Base-by-base conservation (phyloP, 37 sponge, comb jelly and placozoan genomes). In the Corticium candelabrum region DNA sequence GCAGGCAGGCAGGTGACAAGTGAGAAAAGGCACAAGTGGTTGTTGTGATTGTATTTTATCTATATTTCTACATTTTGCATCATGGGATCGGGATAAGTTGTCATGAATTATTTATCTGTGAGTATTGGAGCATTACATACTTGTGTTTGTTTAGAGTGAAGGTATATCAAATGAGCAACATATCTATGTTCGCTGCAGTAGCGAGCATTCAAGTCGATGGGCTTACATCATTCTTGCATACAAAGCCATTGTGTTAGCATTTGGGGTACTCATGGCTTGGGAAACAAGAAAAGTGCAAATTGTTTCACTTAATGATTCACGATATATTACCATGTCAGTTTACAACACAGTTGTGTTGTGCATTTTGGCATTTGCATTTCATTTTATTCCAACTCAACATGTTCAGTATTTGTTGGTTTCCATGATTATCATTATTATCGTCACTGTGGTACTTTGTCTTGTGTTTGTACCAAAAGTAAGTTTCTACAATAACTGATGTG, bases 291-390 rank as follows among this genome's bases (percentile, higher is more conserved):
- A 11, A 21, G 62, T 50, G 11, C 62, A 50, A 11, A 50, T 50
- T 50, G 15, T 21, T 11, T 50, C 62, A 27, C 62, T 50, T 11
- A 50, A 50, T 21, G 62, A 50, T 21, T 50, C 62, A 27, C 62
- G 62, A 50, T 50, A 50, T 50, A 50, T 50, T 21, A 21, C 62
- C 62, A 50, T 50, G 62, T 50, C 62, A 21, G 21, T 50, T 21
- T 50, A 50, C 62, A 50, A 50, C 62, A 50, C 62, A 11, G 62
- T 0, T n/a, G 57, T 78, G 2, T 0, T 34, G 79, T 7, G 33
- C 40, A 30, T 67, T 78, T 78, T 1, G 79, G 79, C 69, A 67
- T 30, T 2, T 67, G 40, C 68, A 67, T 21, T 7, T 69, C 35
- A 29, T 31, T 27, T 68, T 34, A 41, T 1, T 34, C 67, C 35